Base-by-base conservation (phyloP, 2,113 vertebrate genomes). In the Platysternon megacephalum region DNA sequence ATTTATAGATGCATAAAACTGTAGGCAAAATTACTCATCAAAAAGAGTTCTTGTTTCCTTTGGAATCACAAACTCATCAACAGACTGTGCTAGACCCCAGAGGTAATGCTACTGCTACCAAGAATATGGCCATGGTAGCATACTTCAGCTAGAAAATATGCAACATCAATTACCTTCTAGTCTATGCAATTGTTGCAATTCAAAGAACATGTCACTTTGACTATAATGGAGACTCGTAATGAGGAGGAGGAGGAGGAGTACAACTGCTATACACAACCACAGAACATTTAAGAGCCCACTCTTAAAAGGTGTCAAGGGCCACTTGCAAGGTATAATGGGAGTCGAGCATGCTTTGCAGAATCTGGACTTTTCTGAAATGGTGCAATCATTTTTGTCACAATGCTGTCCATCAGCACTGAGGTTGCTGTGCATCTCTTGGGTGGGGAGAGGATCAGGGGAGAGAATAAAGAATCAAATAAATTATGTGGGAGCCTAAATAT, bases 101-200 rank as follows among this genome's bases (percentile, higher is more conserved):
- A 86, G 7, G 28, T 82, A 56, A 46, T 65, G 12, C 1, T 58
- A 2, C 2, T 26, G 72, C 72, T 76, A 44, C 39, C 72, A 76
- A 76, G 65, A 49, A 49, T 28, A 9, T 68, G 26, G 5, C 5
- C 51, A n/a, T 17, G 12, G 55, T 10, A 76, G 13, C 26, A 80
- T 51, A 7, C 16, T 81, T 72, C 8, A 26, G 5, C 12, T 48
- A 79, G 6, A 21, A 39, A 53, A 39, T 2, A 1, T 10, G 44
- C 1, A 81, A 1, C 22, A 61, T 84, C 56, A 44, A 65, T 6
- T 72, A 79, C n/a, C 4, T 39, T 6, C 10, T 86, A 35, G 8
- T 11, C 72, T 46, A 55, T 0, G 0, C 2, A 82, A 6, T 53
- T 49, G 19, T 5, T 8, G 35, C 4, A 83, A n/a, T 19, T 8